Evolutionary conservation across 2,888 invertebrate genomes (phyloP), one percentile per base, ranked within the genome.

Genomic region (Tricholauxania praeusta): DNA sequence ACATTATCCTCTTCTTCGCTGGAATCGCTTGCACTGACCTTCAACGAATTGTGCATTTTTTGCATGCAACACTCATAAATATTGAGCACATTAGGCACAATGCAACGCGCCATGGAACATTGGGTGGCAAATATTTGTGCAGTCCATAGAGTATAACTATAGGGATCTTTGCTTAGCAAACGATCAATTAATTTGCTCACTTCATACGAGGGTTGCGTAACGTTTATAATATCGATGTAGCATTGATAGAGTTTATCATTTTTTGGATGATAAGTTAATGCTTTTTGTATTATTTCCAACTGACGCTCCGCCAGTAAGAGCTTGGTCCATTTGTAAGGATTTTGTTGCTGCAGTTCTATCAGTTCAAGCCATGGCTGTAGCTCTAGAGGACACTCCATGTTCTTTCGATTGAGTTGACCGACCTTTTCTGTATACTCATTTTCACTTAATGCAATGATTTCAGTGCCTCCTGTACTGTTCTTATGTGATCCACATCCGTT

Each of bases 81-180:
- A 73, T 88, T 84, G 55, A 91, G 80, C 2, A 92, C 90, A 77
- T 88, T 88, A 1, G 90, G 89, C 1, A 90, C 89, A 70, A 89
- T 90, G 80, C 91, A 92, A 72, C 91, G 89, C 0, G 91, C 90
- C 89, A 92, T 90, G 0, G 92, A 91, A 12, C 86, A 85, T 74
- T 87, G 87, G 0, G 85, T 86, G 48, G 84, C 82, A 76, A 86
- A 80, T 49, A 87, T 87, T 71, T 86, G 81, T 4, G 85, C 83
- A 3, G 81, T 81, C 87, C 87, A 87, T 6, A 87, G 60, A 0
- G 81, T 82, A 52, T 85, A 86, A 66, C 82, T 84, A 48, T 83
- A 83, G 0, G 86, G 85, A 74, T 85, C 82, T 51, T 80, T 80
- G 5, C 77, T 73, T 6, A 86, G 65, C 60, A 86, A 73, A 17